A percentile compares a stretch with the other conserved stretches of the same genome.
phyloP scores from a whole-genome alignment of 2,888 invertebrate species.

The Neuroscelio doddi region DNA sequence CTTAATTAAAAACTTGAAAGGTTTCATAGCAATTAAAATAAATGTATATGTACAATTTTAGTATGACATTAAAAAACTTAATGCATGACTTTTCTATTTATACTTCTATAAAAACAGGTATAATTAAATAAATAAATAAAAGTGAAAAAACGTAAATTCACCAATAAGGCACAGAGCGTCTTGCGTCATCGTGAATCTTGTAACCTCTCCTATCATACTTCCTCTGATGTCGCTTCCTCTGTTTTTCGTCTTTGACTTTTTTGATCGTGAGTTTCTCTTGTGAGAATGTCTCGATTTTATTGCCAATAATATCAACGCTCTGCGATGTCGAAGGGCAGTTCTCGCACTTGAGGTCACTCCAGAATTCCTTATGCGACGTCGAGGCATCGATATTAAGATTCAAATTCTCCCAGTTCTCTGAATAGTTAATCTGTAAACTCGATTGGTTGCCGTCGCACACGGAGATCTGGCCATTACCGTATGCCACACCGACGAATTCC shows the following conservation, averaged over 20 bases:
- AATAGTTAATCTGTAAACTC: constrained; percentile 66
- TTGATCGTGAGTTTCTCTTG: constrained; percentile 56
- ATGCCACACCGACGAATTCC: constrained; percentile 68
- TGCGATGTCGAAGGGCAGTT: constrained; percentile 58
- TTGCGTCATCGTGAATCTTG: constrained; percentile 28
- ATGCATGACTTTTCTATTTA: neutral
- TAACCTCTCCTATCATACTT: constrained; percentile 56
- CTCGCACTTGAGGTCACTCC: constrained; percentile 67
- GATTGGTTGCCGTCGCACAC: constrained; percentile 67
- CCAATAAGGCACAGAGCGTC: constrained; percentile 46
- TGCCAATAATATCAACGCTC: constrained; percentile 60
- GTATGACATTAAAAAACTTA: neutral
- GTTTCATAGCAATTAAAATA: neutral
- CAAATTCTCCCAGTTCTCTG: constrained; percentile 70
- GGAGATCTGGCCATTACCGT: constrained; percentile 66
- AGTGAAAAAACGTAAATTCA: constrained; percentile 12
- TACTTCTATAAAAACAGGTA: neutral
- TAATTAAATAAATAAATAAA: constrained; percentile 3
- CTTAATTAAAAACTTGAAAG: neutral
- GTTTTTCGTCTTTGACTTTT: constrained; percentile 57
- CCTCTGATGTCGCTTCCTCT: constrained; percentile 59
- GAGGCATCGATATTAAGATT: constrained; percentile 66
- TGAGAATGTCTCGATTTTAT: constrained; percentile 58
- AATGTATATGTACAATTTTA: neutral
- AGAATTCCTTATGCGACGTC: constrained; percentile 63